Evolutionary conservation across 2,888 invertebrate species (phyloP), one percentile per base, ranked within the genome.

Genomic region (Eucera pruinosa): DNA sequence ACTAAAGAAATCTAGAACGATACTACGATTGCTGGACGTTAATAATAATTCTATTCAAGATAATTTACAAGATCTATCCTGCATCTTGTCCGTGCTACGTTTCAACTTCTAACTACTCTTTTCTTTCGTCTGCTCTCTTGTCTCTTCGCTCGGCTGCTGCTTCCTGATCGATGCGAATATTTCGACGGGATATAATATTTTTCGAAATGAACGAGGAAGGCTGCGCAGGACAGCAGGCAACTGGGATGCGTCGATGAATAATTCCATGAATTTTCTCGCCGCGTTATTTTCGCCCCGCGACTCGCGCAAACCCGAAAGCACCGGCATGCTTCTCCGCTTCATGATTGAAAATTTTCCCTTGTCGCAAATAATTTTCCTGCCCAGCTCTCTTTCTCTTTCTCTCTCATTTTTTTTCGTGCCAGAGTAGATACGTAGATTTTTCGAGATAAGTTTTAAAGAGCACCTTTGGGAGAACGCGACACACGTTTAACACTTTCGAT

Each of bases 261-360:
- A 66, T 66, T 66, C 57, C 66, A 57, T 47, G 64, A 65, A 57
- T 65, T 71, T n/a, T 57, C 36, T 65, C 57, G 15, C 45, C 27
- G 54, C 57, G 41, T 47, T 68, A 55, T 50, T 61, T 43, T 68
- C 54, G 66, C 70, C 9, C 57, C 7, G 23, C 64, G 41, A 43
- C 23, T 61, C 25, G 18, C 39, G 65, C 13, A 25, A 45, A n/a
- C n/a, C n/a, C 33, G 55, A 30, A 45, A 33, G n/a, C 65, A 18
- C 20, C 7, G 47, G 47, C 13, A 23, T 25, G 18, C 6, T 43
- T 54, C 54, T 47, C 11, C 27, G 27, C 27, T n/a, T n/a, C n/a
- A n/a, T n/a, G 47, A 64, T 64, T 39, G 64, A 55, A 64, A 64
- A 30, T 64, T 62, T 64, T 20, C 30, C 36, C 41, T 52, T 43